These are phyloP conservation scores for Drosophila affinis DNA, from an alignment of 2,888 invertebrate species.

Conservation along the genomic window DNA sequence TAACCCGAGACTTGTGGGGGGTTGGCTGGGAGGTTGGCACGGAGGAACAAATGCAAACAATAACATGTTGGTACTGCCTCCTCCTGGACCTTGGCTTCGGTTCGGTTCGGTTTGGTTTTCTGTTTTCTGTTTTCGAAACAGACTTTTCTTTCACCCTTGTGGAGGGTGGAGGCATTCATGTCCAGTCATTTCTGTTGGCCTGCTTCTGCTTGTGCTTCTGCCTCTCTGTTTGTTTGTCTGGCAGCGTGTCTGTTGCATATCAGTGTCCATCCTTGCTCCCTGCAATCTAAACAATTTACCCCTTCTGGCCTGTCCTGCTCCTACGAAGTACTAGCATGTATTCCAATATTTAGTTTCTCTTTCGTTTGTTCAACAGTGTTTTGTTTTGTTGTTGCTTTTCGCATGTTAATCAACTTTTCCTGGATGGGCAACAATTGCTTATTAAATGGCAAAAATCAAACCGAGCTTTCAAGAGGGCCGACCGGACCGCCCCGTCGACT, in stretches of 20 bases:
- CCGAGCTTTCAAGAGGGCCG: neutral
- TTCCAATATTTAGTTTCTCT: slow-evolving; percentile 50
- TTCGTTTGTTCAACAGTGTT: neutral
- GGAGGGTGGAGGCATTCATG: slow-evolving; percentile 28
- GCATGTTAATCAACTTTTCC: slow-evolving; percentile 66
- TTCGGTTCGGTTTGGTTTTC: slow-evolving; percentile 14
- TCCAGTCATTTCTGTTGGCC: slow-evolving; percentile 25
- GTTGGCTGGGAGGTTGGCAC: neutral
- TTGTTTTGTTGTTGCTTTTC: slow-evolving; percentile 18
- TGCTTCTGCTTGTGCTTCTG: slow-evolving; percentile 33
- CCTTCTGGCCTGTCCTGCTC: no score
- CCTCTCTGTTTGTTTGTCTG: slow-evolving; percentile 28
- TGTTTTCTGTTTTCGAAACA: slow-evolving; percentile 24
- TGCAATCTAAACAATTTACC: slow-evolving; percentile 49
- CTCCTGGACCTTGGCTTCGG: slow-evolving; percentile 3
- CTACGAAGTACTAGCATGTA: slow-evolving; percentile 17
- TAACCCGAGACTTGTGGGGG: slow-evolving; percentile 4
- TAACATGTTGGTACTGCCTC: slow-evolving; percentile 28
- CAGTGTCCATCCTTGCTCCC: slow-evolving; percentile 50
- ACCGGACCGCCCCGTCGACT: neutral
- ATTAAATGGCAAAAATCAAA: slow-evolving; percentile 47
- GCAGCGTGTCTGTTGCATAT: slow-evolving; percentile 52
- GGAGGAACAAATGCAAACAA: slow-evolving; percentile 36
- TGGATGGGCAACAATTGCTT: slow-evolving; percentile 24
- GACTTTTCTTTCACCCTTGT: slow-evolving; percentile 25